These are phyloP conservation scores for Villa cingulata DNA, from an alignment of 2,888 invertebrate species.

Conservation along the genomic window DNA sequence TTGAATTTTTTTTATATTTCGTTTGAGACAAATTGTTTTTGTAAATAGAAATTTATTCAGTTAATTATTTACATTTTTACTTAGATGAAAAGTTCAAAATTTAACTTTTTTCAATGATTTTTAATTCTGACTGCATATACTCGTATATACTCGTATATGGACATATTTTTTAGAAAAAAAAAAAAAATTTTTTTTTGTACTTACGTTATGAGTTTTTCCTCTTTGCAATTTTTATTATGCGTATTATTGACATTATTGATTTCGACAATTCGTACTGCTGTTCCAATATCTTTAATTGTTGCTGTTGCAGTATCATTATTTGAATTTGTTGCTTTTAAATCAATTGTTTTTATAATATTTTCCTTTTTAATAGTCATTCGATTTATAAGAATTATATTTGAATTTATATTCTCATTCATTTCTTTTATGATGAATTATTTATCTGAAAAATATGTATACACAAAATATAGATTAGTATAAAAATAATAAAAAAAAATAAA, in stretches of 20 bases:
- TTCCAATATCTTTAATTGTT: constrained; percentile 1
- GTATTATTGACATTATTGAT: constrained; percentile 3
- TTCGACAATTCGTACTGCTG: neutral
- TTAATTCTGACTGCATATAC: too few relatives aligned
- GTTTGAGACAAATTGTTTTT: too few relatives aligned
- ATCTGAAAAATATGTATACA: too few relatives aligned
- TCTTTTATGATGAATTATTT: neutral
- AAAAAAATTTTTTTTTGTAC: neutral
- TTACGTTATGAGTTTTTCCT: constrained; percentile 11
- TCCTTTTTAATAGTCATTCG: constrained; percentile 9
- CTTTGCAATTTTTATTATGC: constrained; percentile 3
- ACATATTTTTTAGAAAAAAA: too few relatives aligned
- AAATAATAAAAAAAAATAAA: too few relatives aligned
- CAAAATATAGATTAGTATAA: too few relatives aligned
- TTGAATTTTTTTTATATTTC: too few relatives aligned
- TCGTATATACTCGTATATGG: too few relatives aligned
- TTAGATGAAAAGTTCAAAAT: too few relatives aligned
- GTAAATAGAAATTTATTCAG: too few relatives aligned
- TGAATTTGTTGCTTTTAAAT: constrained; percentile 10
- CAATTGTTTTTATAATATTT: constrained; percentile 4
- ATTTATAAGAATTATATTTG: constrained; percentile 1
- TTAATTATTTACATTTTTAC: too few relatives aligned
- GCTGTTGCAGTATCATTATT: constrained; percentile 9
- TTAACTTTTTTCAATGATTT: too few relatives aligned
- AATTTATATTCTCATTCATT: constrained; percentile 1